Percentiles rank a stretch among this genome's conserved stretches.
Evolutionary conservation across 2,888 invertebrate genomes (phyloP).

Genomic region (Candidula unifasciata): DNA sequence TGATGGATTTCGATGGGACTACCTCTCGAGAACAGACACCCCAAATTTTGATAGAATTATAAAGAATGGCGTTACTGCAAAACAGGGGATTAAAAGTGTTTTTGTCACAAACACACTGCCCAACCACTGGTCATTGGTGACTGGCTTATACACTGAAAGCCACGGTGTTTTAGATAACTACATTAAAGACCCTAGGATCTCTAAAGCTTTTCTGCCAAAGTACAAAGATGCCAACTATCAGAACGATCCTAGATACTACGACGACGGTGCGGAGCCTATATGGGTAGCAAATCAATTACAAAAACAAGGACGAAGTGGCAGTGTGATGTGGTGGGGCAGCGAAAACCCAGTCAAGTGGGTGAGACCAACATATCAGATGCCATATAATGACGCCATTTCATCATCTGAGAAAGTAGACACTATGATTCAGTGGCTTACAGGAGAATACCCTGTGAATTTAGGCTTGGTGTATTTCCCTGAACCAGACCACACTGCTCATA

Average conservation of each 20-base stretch:
- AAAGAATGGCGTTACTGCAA: conserved; percentile 81
- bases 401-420: conserved; percentile 66
- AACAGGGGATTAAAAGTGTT: conserved; percentile 77
- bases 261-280: conserved; percentile 76
- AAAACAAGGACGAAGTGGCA: conserved; percentile 82
- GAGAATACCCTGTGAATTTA: conserved; percentile 83
- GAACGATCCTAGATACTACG: conserved; percentile 79
- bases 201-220: conserved; percentile 61
- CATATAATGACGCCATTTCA: conserved; percentile 64
- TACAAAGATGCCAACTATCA: conserved; percentile 52
- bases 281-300: conserved; percentile 81
- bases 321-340: conserved; percentile 86
- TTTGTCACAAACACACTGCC: conserved; percentile 85
- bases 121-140: conserved; percentile 86
- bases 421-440: conserved; percentile 72
- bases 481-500: conserved; percentile 84
- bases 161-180: conserved; percentile 85
- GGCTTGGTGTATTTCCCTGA: conserved; percentile 85
- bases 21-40: conserved; percentile 80
- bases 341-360: conserved; percentile 76
- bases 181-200: conserved; percentile 80
- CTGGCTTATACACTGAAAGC: conserved; percentile 81
- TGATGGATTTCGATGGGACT: conserved; percentile 86
- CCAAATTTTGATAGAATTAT: conserved; percentile 82
- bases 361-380: conserved; percentile 60